phyloP scores from a whole-genome alignment of 2,888 invertebrate genomes.

The Palloptera scutellata region DNA sequence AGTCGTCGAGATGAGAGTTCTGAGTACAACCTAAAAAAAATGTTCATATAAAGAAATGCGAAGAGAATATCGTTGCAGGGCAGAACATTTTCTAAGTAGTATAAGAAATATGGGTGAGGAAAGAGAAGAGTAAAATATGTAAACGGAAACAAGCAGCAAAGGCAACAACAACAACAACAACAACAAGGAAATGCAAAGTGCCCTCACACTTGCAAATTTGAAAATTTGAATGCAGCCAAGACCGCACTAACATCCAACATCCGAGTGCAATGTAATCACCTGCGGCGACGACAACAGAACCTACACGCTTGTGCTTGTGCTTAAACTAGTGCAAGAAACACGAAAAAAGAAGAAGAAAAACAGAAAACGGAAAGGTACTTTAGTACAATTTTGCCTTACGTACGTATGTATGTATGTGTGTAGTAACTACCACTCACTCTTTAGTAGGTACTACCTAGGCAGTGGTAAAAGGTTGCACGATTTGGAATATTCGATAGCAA shows the following conservation, averaged over 20 bases:
- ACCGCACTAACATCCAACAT: slow-evolving; percentile 44
- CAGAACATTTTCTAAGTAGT: slow-evolving; percentile 34
- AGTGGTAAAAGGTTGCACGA: too few species aligned
- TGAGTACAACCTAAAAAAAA: too few species aligned
- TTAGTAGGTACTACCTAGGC: too few species aligned
- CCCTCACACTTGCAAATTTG: slow-evolving; percentile 51
- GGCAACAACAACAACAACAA: slow-evolving; percentile 15
- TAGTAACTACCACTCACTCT: too few species aligned
- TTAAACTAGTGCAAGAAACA: neutral
- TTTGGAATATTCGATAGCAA: too few species aligned
- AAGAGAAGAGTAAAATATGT: neutral
- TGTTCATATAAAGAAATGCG: too few species aligned
- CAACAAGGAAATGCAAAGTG: slow-evolving; percentile 45
- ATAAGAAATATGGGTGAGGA: neutral
- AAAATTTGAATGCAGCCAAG: slow-evolving; percentile 7
- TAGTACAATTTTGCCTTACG: too few species aligned
- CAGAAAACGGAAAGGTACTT: neutral
- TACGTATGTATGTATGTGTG: too few species aligned
- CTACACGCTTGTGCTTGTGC: neutral
- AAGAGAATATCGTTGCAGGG: slow-evolving; percentile 34
- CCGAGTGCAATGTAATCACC: slow-evolving; percentile 54
- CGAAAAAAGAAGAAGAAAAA: neutral
- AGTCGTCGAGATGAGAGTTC: neutral
- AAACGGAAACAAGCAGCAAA: neutral
- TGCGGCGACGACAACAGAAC: slow-evolving; percentile 33